Evolutionary conservation across 2,888 invertebrate genomes (phyloP).

Genomic region (Alloscopus bannaensis): DNA sequence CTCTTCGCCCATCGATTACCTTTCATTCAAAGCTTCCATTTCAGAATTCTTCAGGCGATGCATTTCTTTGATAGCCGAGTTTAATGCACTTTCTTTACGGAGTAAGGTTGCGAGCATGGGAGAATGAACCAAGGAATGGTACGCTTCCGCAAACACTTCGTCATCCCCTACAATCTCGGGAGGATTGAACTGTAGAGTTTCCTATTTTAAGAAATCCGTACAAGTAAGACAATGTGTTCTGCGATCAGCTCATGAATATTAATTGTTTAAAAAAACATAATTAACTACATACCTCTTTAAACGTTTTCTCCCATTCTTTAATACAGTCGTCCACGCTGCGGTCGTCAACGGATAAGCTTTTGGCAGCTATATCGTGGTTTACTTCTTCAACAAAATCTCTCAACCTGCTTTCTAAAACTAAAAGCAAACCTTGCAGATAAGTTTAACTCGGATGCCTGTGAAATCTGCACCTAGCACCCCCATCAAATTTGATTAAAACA

Average conservation of each 20-base stretch:
- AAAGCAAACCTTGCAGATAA: slow-evolving; percentile 55
- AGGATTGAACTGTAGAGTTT: slow-evolving; percentile 89
- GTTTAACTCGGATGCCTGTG: background rate
- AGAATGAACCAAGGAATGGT: slow-evolving; percentile 88
- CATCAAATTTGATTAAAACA: slow-evolving; percentile 1
- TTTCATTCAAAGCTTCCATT: slow-evolving; percentile 82
- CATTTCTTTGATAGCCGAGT: slow-evolving; percentile 85
- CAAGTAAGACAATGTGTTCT: slow-evolving; percentile 17
- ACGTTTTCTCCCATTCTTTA: slow-evolving; percentile 86
- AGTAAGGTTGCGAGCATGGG: slow-evolving; percentile 91
- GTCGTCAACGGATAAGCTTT: slow-evolving; percentile 81
- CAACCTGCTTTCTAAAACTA: slow-evolving; percentile 81
- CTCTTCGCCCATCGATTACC: slow-evolving; percentile 77
- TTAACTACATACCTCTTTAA: slow-evolving; percentile 80
- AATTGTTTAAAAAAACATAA: background rate
- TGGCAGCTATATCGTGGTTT: slow-evolving; percentile 83
- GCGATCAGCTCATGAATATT: slow-evolving; percentile 5
- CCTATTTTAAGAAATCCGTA: slow-evolving; percentile 76
- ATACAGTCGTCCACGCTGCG: slow-evolving; percentile 85
- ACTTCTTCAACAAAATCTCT: slow-evolving; percentile 81
- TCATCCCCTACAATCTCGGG: slow-evolving; percentile 88
- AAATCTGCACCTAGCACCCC: background rate
- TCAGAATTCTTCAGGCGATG: slow-evolving; percentile 84
- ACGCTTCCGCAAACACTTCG: slow-evolving; percentile 89
- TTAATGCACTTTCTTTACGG: slow-evolving; percentile 91